Base-by-base conservation (phyloP, 2,888 invertebrate genomes). In the Drepanosiphum platanoidis region DNA sequence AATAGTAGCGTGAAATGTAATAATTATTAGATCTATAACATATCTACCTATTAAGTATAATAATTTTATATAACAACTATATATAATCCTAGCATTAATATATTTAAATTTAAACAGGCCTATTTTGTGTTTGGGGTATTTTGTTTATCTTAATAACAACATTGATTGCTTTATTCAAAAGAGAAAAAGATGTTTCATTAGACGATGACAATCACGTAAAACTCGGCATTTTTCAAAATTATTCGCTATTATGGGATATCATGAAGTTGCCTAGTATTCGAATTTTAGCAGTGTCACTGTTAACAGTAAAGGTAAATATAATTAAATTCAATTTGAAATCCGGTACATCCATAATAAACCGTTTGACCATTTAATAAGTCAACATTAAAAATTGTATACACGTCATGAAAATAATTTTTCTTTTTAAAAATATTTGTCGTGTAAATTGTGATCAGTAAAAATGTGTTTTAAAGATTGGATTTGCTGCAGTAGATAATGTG, bases 91-190 rank as follows among this genome's bases (percentile, higher is more conserved):
- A 83, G 70, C 81, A 81, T 86, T 87, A 83, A 83, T 87, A 77
- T 36, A 32, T 68, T 36, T 1, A 61, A 15, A n/a, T 13, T 86
- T 86, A 89, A 89, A 82, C 90, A 92, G 96, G 95, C 88, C 99
- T 98, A 90, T 91, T 99, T 22, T 93, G 94, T 89, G 97, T 98
- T 90, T 99, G 99, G 98, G 98, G 97, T 7, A 92, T 96, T 90
- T 92, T 96, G 2, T 99, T 99, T 89, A 92, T 99, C 77, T 89
- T 95, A 1, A 94, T 95, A 1, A 99, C 99, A 0, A 96, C 97
- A 0, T 89, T 98, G 3, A 83, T 87, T 39, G 87, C 87, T 36
- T 30, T 88, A 34, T 82, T 88, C 27, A 88, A 88, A 74, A 86
- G 82, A 39, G 88, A 88, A 61, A 46, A 77, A 46, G 70, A 91